Conservation (phyloP, 2,113 vertebrate genomes). For the Ameiurus melas region DNA sequence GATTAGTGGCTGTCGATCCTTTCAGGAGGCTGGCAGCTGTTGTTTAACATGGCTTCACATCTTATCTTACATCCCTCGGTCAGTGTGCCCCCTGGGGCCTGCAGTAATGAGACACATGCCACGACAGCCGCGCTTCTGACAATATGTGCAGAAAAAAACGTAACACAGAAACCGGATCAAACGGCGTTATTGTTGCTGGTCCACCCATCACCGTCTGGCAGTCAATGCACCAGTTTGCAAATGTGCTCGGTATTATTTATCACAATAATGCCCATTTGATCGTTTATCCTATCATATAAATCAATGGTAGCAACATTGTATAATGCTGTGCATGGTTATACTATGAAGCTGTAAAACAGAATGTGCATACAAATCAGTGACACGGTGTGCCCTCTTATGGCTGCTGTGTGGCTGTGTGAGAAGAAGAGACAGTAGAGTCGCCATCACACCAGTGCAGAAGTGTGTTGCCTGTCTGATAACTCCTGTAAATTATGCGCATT, state of each 20-base stretch:
- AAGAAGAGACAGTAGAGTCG: background rate
- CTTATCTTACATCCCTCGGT: slow-evolving; percentile 60
- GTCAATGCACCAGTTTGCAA: background rate
- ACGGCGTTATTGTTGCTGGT: background rate
- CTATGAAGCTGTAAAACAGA: slow-evolving; percentile 3
- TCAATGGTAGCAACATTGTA: background rate
- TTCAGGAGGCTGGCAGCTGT: slow-evolving; percentile 64
- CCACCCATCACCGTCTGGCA: background rate
- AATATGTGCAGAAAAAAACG: slow-evolving; percentile 33
- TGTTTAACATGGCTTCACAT: slow-evolving; percentile 66
- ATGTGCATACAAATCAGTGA: background rate
- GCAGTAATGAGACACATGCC: slow-evolving; percentile 51
- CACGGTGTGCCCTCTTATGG: background rate
- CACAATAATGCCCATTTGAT: background rate
- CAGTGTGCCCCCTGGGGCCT: slow-evolving; percentile 38
- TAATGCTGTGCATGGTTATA: background rate
- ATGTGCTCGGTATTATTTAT: background rate
- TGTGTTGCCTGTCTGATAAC: slow-evolving; percentile 39
- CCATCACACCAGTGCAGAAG: background rate
- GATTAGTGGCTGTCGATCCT: slow-evolving; percentile 33
- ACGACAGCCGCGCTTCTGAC: slow-evolving; percentile 44
- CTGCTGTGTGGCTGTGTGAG: background rate
- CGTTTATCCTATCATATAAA: background rate
- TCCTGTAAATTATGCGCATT: slow-evolving; percentile 48
- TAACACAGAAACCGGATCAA: slow-evolving; percentile 18